phyloP scores from a whole-genome alignment of 2,113 vertebrate species.

The Callipepla californica region DNA sequence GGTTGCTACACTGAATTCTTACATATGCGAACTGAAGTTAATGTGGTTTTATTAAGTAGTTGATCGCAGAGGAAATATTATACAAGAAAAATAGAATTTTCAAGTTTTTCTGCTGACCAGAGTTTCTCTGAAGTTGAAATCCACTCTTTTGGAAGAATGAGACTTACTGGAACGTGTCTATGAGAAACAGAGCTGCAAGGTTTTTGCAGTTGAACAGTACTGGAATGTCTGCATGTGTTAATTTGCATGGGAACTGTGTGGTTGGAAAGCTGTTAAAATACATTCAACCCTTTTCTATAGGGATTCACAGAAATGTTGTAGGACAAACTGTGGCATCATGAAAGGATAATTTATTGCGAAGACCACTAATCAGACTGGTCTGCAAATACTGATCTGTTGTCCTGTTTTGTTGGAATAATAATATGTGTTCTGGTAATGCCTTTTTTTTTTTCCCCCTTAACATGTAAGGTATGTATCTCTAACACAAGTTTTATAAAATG shows the following conservation, averaged over 20 bases:
- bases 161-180: neutral
- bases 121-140: neutral
- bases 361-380: neutral
- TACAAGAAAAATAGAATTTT: neutral
- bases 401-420: neutral
- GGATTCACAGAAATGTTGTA: neutral
- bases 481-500: neutral
- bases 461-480: neutral
- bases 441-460: neutral
- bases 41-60: neutral
- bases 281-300: neutral
- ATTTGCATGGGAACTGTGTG: neutral
- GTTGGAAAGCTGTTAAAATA: neutral
- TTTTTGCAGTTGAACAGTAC: neutral
- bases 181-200: neutral
- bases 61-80: neutral
- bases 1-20: neutral
- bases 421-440: neutral
- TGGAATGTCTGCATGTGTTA: neutral
- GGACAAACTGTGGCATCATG: constrained; percentile 9
- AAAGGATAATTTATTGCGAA: constrained; percentile 23
- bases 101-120: neutral
- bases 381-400: neutral
- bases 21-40: neutral
- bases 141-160: neutral